Percentiles rank a stretch among this genome's conserved stretches.
phyloP scores from a whole-genome alignment of 2,113 vertebrate genomes.

The Chitala chitala region DNA sequence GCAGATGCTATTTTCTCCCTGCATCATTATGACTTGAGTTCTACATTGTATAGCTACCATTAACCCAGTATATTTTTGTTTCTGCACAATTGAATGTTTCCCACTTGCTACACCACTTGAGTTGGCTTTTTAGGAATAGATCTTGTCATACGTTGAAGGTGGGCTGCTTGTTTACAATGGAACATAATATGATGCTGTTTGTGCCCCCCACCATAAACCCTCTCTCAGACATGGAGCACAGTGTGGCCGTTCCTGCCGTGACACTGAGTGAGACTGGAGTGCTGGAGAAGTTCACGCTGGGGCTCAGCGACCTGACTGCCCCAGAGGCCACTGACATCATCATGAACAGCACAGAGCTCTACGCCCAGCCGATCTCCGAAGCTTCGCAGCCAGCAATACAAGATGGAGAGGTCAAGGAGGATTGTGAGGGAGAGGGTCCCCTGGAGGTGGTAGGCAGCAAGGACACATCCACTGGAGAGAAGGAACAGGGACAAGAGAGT shows the following conservation, averaged over 20 bases:
- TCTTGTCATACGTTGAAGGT: too few species aligned
- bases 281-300: slow-evolving; percentile 49
- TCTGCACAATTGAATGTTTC: too few species aligned
- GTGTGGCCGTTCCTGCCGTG: not conserved
- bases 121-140: too few species aligned
- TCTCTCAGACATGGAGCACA: slow-evolving; percentile 25
- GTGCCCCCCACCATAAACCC: not conserved
- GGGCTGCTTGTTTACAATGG: too few species aligned
- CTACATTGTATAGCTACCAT: too few species aligned
- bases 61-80: too few species aligned
- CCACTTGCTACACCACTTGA: too few species aligned
- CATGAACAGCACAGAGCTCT: slow-evolving; percentile 51
- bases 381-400: too few species aligned
- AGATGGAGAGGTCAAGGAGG: not conserved
- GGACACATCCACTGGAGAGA: not conserved
- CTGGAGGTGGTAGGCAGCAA: not conserved
- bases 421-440: not conserved
- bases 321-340: slow-evolving; percentile 46
- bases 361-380: slow-evolving; percentile 34
- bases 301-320: slow-evolving; percentile 41
- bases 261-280: slow-evolving; percentile 31
- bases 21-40: too few species aligned
- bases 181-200: not conserved
- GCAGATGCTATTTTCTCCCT: not conserved
- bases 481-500: not conserved